Evolutionary conservation across 2,888 invertebrate genomes (phyloP).

Genomic region (Agrochola macilenta): DNA sequence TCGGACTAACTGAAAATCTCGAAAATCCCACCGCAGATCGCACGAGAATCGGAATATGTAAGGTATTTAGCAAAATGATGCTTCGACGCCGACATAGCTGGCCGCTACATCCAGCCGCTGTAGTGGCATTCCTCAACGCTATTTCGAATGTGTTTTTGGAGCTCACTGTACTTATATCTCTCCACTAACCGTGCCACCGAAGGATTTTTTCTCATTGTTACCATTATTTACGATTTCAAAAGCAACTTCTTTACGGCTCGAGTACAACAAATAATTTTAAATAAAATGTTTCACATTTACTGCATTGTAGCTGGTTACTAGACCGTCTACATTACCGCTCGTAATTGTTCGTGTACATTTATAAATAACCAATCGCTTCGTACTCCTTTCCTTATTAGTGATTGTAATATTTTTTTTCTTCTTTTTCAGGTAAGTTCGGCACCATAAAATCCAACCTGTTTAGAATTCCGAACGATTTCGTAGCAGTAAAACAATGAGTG

Average conservation of each 20-base stretch:
- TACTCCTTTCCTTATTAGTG: constrained; percentile 72
- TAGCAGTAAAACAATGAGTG: constrained; percentile 73
- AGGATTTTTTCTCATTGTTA: constrained; percentile 3
- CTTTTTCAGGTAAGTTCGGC: constrained; percentile 84
- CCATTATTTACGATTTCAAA: constrained; percentile 13
- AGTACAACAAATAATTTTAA: constrained; percentile 36
- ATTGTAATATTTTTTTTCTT: constrained; percentile 77
- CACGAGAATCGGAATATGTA: constrained; percentile 86
- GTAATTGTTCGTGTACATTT: constrained; percentile 62
- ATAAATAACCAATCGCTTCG: constrained; percentile 72
- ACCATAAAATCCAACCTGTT: constrained; percentile 78
- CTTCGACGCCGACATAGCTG: constrained; percentile 52
- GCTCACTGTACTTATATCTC: constrained; percentile 16
- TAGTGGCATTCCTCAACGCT: constrained; percentile 68
- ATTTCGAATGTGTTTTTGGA: constrained; percentile 64
- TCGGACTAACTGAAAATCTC: constrained; percentile 84
- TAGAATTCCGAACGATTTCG: constrained; percentile 74
- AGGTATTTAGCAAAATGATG: constrained; percentile 85
- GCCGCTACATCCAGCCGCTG: constrained; percentile 48
- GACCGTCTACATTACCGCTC: constrained; percentile 45
- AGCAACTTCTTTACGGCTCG: not conserved
- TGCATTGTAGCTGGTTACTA: constrained; percentile 51
- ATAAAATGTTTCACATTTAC: constrained; percentile 49
- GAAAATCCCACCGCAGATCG: constrained; percentile 86
- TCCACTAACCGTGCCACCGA: not conserved